phyloP scores from a whole-genome alignment of 2,113 vertebrate species.

The cat (Felis catus) region DNA sequence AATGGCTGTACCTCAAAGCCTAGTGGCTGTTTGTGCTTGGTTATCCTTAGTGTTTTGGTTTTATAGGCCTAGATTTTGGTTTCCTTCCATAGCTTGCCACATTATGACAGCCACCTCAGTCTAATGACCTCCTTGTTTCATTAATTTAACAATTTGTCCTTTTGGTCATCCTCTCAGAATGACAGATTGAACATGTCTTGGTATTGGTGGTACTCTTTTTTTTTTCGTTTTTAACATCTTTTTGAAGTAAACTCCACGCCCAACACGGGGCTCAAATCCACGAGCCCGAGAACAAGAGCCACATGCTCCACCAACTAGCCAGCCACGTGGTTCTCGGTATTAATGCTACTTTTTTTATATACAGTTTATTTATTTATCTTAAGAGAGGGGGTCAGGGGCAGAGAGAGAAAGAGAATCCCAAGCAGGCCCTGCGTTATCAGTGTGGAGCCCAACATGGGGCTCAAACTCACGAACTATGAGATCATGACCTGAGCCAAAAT shows the following conservation, averaged over 20 bases:
- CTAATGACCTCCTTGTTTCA: background rate
- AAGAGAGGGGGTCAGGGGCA: too few species aligned
- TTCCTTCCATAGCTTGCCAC: background rate
- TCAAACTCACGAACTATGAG: too few species aligned
- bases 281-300: background rate
- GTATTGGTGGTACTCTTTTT: background rate
- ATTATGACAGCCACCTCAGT: background rate
- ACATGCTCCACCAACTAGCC: background rate
- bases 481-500: too few species aligned
- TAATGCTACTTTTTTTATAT: too few species aligned
- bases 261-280: background rate
- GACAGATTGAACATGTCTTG: background rate
- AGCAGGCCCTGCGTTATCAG: too few species aligned
- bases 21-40: background rate
- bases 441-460: too few species aligned
- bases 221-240: background rate
- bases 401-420: too few species aligned
- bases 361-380: too few species aligned
- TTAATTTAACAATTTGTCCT: background rate
- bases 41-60: background rate
- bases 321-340: background rate
- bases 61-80: background rate
- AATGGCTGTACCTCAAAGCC: background rate
- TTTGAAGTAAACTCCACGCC: background rate
- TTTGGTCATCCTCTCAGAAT: background rate